Base-by-base conservation (phyloP, 2,888 invertebrate genomes). In the Lysandra coridon region DNA sequence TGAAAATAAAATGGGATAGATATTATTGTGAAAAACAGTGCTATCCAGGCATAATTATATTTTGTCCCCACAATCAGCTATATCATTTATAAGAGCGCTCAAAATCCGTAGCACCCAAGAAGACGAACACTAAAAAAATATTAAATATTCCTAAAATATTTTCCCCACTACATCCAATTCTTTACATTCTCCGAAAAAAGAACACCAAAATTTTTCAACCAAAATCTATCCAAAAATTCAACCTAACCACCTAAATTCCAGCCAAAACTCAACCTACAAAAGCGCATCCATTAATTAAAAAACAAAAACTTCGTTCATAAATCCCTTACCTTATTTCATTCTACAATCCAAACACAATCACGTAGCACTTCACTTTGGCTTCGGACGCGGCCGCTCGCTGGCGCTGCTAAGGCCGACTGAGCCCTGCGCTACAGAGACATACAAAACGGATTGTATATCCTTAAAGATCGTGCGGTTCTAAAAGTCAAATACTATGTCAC, bases 241-340 rank as follows among this genome's bases (percentile, higher is more conserved):
- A 60, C 60, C 60, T 17, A 49, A 49, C 49, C 49, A 7, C 44
- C 44, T 44, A 44, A 44, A 7, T 44, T 10, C 10, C 44, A 7
- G 10, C 10, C 1, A 64, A 64, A n/a, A 30, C 30, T 12, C 30
- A 30, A 64, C 4, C 10, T 23, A 10, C 6, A 62, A 62, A 62
- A 62, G 60, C n/a, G 17, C n/a, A 62, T 62, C 23, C 62, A 62
- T 62, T 12, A 49, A 49, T 64, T 30, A 64, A 64, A 30, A 30
- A 4, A 2, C 12, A 30, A 64, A 64, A 30, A 64, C 10, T 64
- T 64, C 64, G 12, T 30, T 12, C 30, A 64, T 64, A 64, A 64
- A 64, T 64, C 30, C 64, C 62, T 62, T 64, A 64, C 64, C 64
- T 64, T 64, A 64, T 64, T 64, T 64, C 64, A 64, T 64, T 30